Base-by-base conservation (phyloP, 2,797 vertebrate species). In the Hoplostethus atlanticus region DNA sequence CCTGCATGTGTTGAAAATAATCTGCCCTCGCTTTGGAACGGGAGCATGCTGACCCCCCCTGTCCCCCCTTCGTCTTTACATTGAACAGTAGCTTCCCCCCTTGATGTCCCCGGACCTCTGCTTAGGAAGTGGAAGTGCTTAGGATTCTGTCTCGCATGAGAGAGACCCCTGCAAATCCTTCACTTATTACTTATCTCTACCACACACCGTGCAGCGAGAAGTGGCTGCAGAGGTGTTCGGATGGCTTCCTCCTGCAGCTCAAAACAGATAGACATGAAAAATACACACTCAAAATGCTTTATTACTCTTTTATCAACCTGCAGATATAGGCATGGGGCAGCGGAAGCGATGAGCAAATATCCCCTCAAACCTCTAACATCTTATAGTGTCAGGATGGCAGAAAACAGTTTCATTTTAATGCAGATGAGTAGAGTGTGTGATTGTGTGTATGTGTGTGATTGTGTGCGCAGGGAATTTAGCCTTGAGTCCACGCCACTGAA, bases 1-100 rank as follows among this genome's bases (percentile, higher is more conserved):
- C 73, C 78, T 47, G 53, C 46, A 80, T 74, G 63, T 66, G 79
- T 42, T 69, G 64, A 74, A 77, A 75, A 80, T 25, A 64, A 85
- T 79, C 59, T 75, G 67, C 64, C 72, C 71, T 80, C 58, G 36
- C 64, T 83, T 68, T 76, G 61, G 59, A 80, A 31, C 55, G 51
- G 15, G 6, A 28, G 13, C 1, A 6, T 17, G 17, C 2, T 53
- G 38, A 56, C 44, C 44, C 44, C 44, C 1, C 44, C 44, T 67
- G 28, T 0, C 1, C 30, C 31, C 8, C 36, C 47, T 47, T 73
- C 38, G 52, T n/a, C 56, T 67, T 68, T 80, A 67, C 10, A 21
- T 46, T 47, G 60, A 73, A 46, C 50, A 55, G 46, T 36, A 38
- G 55, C 31, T 75, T 64, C 53, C 36, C 42, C 8, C 42, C 8